Conservation (phyloP, 1,140 invertebrate species). For the Uloborus diversus region DNA sequence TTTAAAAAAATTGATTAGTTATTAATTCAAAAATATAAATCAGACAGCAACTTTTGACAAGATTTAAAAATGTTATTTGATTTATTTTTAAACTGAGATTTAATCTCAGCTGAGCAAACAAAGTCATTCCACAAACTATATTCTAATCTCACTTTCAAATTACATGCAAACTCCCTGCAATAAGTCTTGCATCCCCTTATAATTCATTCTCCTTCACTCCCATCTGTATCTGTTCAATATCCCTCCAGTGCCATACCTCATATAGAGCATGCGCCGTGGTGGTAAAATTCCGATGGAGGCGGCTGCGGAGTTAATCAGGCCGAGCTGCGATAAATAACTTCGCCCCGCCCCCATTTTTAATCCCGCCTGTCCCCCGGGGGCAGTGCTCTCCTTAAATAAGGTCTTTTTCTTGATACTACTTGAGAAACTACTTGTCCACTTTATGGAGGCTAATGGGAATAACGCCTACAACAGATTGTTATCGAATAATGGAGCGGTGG, state of each 20-base stretch:
- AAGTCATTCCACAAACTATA: too few species aligned
- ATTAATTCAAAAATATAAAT: too few species aligned
- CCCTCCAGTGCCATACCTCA: neutral
- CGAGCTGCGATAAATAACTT: conserved; percentile 7
- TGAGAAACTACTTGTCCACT: neutral
- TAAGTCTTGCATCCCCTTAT: neutral
- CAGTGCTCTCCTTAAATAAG: conserved; percentile 1
- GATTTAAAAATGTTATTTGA: too few species aligned
- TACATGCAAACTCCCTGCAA: too few species aligned
- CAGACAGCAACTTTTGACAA: too few species aligned
- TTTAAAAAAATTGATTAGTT: too few species aligned
- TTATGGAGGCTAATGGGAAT: neutral
- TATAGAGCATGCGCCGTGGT: neutral
- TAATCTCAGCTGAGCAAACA: too few species aligned
- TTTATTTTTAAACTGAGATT: too few species aligned
- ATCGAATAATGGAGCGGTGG: neutral
- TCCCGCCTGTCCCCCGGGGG: conserved; percentile 22
- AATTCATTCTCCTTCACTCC: neutral
- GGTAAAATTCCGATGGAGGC: too few species aligned
- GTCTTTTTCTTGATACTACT: neutral
- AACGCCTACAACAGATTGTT: neutral
- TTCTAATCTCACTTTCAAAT: too few species aligned
- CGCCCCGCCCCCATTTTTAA: conserved; percentile 26
- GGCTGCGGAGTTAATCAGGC: neutral
- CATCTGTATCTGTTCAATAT: neutral